A percentile compares a stretch with the other conserved stretches of the same genome.
phyloP scores from a whole-genome alignment of 2,888 invertebrate genomes.

The Cepaea hortensis region DNA sequence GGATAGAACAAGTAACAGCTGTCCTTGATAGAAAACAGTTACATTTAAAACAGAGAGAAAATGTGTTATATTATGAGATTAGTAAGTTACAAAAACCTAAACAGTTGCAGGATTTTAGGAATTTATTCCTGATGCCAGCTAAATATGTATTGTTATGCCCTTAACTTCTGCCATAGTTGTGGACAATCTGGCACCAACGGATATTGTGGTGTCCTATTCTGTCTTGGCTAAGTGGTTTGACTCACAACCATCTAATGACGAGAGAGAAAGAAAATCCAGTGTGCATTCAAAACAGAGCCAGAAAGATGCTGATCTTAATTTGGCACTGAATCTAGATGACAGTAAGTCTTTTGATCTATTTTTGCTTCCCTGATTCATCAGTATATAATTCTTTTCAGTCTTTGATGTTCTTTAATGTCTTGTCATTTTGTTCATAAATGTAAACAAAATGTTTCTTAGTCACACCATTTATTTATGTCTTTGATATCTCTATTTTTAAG shows the following conservation, averaged over 20 bases:
- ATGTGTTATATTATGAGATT: too few species aligned
- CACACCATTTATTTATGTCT: too few species aligned
- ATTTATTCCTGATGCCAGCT: not conserved
- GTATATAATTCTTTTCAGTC: not conserved
- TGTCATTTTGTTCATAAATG: not conserved
- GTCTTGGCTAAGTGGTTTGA: conserved; percentile 75
- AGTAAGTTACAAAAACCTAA: too few species aligned
- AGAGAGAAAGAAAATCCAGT: conserved; percentile 70
- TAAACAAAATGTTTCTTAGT: too few species aligned
- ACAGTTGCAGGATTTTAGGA: not conserved
- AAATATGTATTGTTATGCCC: conserved; percentile 29
- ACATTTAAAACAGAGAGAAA: too few species aligned
- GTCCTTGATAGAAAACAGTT: too few species aligned
- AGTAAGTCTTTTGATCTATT: conserved; percentile 25
- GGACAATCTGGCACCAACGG: conserved; percentile 74
- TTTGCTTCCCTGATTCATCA: not conserved
- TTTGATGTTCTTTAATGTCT: not conserved
- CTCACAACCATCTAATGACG: conserved; percentile 57
- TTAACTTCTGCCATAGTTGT: conserved; percentile 69
- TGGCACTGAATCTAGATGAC: conserved; percentile 16
- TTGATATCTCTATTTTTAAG: too few species aligned
- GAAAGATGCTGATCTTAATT: conserved; percentile 53
- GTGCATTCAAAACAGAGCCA: conserved; percentile 61
- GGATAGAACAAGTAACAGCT: too few species aligned
- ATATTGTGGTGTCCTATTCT: conserved; percentile 74